Conservation (phyloP, 2,113 vertebrate genomes). For the Paraplagusia blochii region DNA sequence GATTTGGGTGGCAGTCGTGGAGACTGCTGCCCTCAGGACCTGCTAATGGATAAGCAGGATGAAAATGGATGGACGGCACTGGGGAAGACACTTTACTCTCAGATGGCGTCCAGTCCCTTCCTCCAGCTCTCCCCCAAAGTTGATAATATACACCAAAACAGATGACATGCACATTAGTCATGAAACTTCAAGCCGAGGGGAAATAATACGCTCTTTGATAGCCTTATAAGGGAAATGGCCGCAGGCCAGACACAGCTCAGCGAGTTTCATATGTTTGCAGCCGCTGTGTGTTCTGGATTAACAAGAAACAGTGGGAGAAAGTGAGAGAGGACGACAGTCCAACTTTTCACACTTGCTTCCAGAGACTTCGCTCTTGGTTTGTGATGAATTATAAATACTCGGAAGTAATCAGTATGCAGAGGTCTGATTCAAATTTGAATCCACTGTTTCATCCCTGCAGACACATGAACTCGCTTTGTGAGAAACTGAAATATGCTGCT, state of each 20-base stretch:
- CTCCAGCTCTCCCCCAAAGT: not conserved
- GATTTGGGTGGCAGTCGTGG: no score
- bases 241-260: slow-evolving; percentile 67
- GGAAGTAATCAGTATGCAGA: slow-evolving; percentile 67
- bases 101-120: not conserved
- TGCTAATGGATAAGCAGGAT: no score
- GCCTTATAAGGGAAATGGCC: slow-evolving; percentile 68
- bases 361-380: slow-evolving; percentile 37
- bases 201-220: slow-evolving; percentile 66
- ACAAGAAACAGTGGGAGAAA: slow-evolving; percentile 26
- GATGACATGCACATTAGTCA: slow-evolving; percentile 63
- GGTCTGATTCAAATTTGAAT: slow-evolving; percentile 64
- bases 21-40: no score
- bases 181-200: slow-evolving; percentile 43
- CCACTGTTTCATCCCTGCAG: slow-evolving; percentile 56
- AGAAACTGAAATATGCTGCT: slow-evolving; percentile 26
- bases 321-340: slow-evolving; percentile 23
- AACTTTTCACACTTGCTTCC: slow-evolving; percentile 33
- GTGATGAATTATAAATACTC: slow-evolving; percentile 72
- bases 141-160: slow-evolving; percentile 53
- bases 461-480: slow-evolving; percentile 42
- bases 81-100: slow-evolving; percentile 47
- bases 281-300: slow-evolving; percentile 20
- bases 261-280: slow-evolving; percentile 61
- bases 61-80: no score